phyloP scores from a whole-genome alignment of 2,797 vertebrate genomes.

The Perodicticus potto region DNA sequence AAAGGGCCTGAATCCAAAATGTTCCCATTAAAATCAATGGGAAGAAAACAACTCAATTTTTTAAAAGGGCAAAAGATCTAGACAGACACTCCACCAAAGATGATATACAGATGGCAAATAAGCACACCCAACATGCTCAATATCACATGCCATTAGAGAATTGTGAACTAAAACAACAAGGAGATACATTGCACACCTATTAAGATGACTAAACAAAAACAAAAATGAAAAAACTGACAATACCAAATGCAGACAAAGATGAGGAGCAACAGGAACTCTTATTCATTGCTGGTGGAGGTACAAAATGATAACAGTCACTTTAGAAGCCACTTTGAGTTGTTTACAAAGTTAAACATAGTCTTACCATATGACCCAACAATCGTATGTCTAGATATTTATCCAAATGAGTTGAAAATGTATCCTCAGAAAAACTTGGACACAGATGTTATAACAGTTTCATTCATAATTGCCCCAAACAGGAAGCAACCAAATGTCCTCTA shows the following conservation, averaged over 20 bases:
- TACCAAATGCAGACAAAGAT: not conserved
- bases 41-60: not conserved
- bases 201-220: not conserved
- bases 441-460: not conserved
- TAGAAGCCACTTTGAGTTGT: not conserved
- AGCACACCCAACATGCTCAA: not conserved
- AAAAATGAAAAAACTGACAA: not conserved
- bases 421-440: not conserved
- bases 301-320: not conserved
- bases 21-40: slow-evolving; percentile 20
- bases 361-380: not conserved
- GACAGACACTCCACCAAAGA: not conserved
- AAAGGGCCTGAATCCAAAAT: slow-evolving; percentile 23
- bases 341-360: not conserved
- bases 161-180: not conserved
- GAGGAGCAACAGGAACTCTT: not conserved
- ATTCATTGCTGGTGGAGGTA: not conserved
- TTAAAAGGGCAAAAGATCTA: not conserved
- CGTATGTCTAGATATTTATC: not conserved
- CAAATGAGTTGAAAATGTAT: not conserved
- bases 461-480: not conserved
- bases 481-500: not conserved
- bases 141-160: not conserved
- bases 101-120: not conserved
- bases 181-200: not conserved